Base-by-base conservation (phyloP, 2,113 vertebrate genomes). In the Pachycephala philippinensis region DNA sequence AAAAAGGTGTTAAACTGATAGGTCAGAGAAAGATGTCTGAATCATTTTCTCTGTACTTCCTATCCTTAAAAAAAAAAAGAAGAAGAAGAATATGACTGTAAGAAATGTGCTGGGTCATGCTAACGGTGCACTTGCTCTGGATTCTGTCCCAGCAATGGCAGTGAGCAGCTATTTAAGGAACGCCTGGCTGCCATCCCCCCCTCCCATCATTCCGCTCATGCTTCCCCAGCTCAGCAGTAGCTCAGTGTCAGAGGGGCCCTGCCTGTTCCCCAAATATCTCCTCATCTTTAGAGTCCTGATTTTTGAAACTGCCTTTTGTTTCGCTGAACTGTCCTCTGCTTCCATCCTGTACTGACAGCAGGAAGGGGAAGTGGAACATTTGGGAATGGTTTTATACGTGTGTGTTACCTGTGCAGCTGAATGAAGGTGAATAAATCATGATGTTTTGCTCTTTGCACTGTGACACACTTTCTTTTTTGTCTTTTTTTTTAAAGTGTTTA, bases 101-200 rank as follows among this genome's bases (percentile, higher is more conserved):
- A n/a, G 53, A n/a, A 31, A 8, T 5, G 13, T 69, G 63, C 26
- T 28, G 42, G 39, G 53, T 60, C 10, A 0, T 3, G 6, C 23
- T 49, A 2, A 5, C 0, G 1, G 23, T 56, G 45, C 24, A 0
- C 39, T 44, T 44, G 70, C 66, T 76, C 30, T 2, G 27, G 61
- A 10, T 57, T 66, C 56, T 45, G 26, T 44, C 56, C 33, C 35
- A 22, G 65, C 78, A 40, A 31, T 19, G 49, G 27, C 37, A 19
- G 66, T 4, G 66, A 80, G 59, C 16, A 80, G 54, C 59, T 94
- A 2, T 72, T 86, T 65, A 16, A 60, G 63, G 91, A 52, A n/a
- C 52, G 49, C 57, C 63, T 72, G 44, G 53, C 45, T 65, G 11
- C 42, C 12, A 1, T 14, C 54, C 49, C 47, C 7, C 45, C 2